phyloP scores from a whole-genome alignment of 2,797 vertebrate genomes.

The Phaenicophaeus curvirostris region DNA sequence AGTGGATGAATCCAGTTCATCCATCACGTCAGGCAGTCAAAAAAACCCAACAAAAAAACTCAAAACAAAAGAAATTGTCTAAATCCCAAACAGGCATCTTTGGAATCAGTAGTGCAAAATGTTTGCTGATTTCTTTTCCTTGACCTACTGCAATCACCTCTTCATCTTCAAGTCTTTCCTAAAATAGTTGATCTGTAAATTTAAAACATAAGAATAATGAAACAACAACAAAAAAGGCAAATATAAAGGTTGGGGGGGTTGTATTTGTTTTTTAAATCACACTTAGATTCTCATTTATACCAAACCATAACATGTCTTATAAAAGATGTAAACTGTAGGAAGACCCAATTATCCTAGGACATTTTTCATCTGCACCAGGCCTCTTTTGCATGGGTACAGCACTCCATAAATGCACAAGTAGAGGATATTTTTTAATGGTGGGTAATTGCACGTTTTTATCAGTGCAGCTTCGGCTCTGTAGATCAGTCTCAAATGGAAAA shows the following conservation, averaged over 20 bases:
- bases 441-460: not conserved
- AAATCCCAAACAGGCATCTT: constrained; percentile 87
- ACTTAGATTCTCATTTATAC: not conserved
- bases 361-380: not conserved
- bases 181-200: constrained; percentile 87
- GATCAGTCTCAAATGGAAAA: not conserved
- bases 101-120: constrained; percentile 87
- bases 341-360: not conserved
- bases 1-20: constrained; percentile 83
- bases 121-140: constrained; percentile 74
- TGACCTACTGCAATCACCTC: constrained; percentile 63
- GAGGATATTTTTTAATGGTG: not conserved
- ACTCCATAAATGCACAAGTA: not conserved
- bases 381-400: not conserved
- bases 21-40: constrained; percentile 59
- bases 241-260: not conserved
- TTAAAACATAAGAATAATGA: not conserved
- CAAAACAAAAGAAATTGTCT: constrained; percentile 72
- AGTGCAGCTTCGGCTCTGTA: not conserved
- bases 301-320: not conserved
- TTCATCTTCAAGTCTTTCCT: constrained; percentile 87
- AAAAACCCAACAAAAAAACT: constrained; percentile 58
- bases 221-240: not conserved
- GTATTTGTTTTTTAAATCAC: not conserved
- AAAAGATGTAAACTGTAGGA: not conserved